These are phyloP conservation scores for Campylorhamphus procurvoides DNA, from an alignment of 2,113 vertebrate genomes.

Conservation along the genomic window DNA sequence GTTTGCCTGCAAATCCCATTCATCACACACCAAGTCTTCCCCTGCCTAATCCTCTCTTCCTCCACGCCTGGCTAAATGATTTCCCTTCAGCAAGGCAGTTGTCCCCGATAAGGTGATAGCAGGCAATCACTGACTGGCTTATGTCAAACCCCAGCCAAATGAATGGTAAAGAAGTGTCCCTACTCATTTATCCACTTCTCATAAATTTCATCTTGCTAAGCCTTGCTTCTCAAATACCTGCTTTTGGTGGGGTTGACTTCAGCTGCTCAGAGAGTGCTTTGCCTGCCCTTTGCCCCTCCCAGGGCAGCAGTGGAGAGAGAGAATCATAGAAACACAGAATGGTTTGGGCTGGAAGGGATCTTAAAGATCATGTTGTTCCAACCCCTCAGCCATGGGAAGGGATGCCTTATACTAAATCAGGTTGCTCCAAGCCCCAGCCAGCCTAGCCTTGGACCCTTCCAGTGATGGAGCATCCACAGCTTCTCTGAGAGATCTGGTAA, in stretches of 20 bases:
- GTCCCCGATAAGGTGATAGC: neutral
- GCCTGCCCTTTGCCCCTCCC: neutral
- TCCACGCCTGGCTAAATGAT: neutral
- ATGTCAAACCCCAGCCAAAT: neutral
- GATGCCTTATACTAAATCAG: neutral
- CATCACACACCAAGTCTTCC: neutral
- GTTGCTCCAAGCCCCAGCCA: neutral
- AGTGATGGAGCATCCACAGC: neutral
- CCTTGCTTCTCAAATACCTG: neutral
- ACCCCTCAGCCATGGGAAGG: too few species aligned
- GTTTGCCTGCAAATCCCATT: constrained; percentile 23
- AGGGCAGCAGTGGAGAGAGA: neutral
- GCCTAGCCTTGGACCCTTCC: neutral
- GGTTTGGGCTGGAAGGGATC: neutral
- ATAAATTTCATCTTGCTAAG: neutral
- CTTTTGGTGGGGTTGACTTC: neutral
- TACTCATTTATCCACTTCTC: neutral
- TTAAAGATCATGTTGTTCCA: neutral
- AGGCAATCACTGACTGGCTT: neutral
- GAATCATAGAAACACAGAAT: neutral
- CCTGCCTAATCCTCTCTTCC: constrained; percentile 17
- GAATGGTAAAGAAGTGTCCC: neutral
- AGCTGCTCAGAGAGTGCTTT: neutral
- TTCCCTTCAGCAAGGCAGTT: constrained; percentile 3
- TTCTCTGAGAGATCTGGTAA: neutral